Evolutionary conservation across 53 echinoderm and acorn worm species (phyloP).

Genomic region (Luidia sarsii): DNA sequence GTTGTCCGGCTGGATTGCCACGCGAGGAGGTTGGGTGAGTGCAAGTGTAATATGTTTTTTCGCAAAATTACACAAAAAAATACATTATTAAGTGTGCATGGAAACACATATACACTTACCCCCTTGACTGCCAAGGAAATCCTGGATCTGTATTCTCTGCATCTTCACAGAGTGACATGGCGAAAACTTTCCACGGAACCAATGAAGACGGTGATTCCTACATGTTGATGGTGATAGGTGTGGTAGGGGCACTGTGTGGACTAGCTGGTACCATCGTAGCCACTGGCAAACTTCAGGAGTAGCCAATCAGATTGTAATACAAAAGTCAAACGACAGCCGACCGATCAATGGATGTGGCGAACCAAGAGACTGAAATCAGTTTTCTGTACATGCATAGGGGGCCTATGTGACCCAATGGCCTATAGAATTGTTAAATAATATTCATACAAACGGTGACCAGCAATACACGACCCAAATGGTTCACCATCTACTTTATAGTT

Average conservation of each 20-base stretch:
- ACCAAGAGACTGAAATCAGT: no score
- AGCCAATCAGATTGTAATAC: constrained; percentile 4
- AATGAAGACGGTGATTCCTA: constrained; percentile 35
- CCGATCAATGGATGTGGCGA: not conserved
- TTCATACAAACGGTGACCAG: no score
- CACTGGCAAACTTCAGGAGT: constrained; percentile 45
- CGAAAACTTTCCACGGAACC: constrained; percentile 20
- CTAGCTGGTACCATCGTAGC: constrained; percentile 42
- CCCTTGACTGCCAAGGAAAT: no score
- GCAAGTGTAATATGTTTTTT: not conserved
- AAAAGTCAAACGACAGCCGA: not conserved
- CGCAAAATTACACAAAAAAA: not conserved
- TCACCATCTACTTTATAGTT: no score
- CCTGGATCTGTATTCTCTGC: no score
- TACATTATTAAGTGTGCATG: not conserved
- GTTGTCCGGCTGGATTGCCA: constrained; percentile 72
- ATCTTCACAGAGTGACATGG: constrained; percentile 39
- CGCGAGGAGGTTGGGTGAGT: constrained; percentile 90
- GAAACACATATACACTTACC: no score
- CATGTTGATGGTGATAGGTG: constrained; percentile 29
- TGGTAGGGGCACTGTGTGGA: constrained; percentile 45
- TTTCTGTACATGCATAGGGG: no score
- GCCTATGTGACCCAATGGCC: no score
- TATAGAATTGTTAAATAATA: no score
- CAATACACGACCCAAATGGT: no score